These are phyloP conservation scores for Pachypsylla venusta DNA, from an alignment of 1,140 invertebrate species.

Conservation along the genomic window DNA sequence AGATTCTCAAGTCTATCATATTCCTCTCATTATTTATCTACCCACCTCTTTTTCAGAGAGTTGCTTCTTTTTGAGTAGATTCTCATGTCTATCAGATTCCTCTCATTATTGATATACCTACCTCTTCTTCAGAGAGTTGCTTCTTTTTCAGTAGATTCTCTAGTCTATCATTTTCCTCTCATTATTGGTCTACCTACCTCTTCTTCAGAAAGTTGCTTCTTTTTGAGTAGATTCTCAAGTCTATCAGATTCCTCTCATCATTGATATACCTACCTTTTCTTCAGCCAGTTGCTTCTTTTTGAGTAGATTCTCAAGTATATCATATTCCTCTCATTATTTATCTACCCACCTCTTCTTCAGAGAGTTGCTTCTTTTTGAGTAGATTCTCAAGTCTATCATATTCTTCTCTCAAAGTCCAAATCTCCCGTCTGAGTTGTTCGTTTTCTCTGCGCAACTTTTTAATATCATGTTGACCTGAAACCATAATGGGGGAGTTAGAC, in stretches of 20 bases:
- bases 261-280: too few relatives aligned
- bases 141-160: constrained; percentile 55
- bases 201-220: constrained; percentile 34
- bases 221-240: constrained; percentile 57
- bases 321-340: not conserved
- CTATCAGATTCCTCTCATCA: constrained; percentile 79
- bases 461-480: constrained; percentile 69
- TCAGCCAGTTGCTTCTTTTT: too few relatives aligned
- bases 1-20: constrained; percentile 69
- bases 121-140: constrained; percentile 30
- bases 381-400: constrained; percentile 69
- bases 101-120: too few relatives aligned
- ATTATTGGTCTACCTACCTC: too few relatives aligned
- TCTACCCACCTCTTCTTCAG: constrained; percentile 20
- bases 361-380: constrained; percentile 43
- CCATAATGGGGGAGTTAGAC: too few relatives aligned
- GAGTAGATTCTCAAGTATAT: not conserved
- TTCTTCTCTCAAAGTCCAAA: constrained; percentile 71
- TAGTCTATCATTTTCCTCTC: constrained; percentile 73
- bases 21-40: too few relatives aligned
- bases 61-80: too few relatives aligned
- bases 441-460: constrained; percentile 75
- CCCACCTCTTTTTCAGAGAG: too few relatives aligned
- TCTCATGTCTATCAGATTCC: too few relatives aligned
- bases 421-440: constrained; percentile 67